Base-by-base conservation (phyloP, 2,113 vertebrate species). In the Thalassarche chlororhynchos region DNA sequence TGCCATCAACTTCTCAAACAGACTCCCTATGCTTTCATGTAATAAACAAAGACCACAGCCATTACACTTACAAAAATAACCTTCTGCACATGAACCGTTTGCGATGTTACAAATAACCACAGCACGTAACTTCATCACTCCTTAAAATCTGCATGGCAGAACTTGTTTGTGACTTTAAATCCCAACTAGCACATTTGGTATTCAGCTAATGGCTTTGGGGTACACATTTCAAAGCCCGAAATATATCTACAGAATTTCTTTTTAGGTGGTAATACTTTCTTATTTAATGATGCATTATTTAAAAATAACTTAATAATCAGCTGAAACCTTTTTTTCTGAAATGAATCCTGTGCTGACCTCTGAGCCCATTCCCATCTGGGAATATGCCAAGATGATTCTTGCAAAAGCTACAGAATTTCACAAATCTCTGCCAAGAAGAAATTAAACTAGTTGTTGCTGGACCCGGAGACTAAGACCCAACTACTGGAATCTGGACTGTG, bases 361-460 rank as follows among this genome's bases (percentile, higher is more conserved):
- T 95, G 92, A 97, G 77, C 68, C 86, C 77, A 84, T 94, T 95
- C 68, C 25, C 77, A 70, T 69, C 46, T 86, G 96, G 71, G 85
- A 93, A 91, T n/a, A 75, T 10, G 90, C 84, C 76, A 93, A 78
- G 44, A 65, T 10, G 7, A 47, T 84, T 90, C 74, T 96, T 95
- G 74, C 92, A 97, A 95, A 94, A 96, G 81, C 78, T 90, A 80
- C 46, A 94, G 84, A 92, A 90, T 93, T 90, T 94, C 79, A 96
- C 23, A 28, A 29, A 71, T 69, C 32, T 81, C 66, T 87, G 91
- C 92, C 89, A 97, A 91, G 83, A 94, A 88, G 77, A 96, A 91
- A 82, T 78, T 61, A 66, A 94, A 77, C 57, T 65, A 77, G 36
- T 77, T 77, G 87, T 52, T 96, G 93, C 91, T 92, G 69, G 89